Evolutionary conservation across 2,797 vertebrate species (phyloP), one percentile per base, ranked within the genome.

Genomic region (Periparus ater): DNA sequence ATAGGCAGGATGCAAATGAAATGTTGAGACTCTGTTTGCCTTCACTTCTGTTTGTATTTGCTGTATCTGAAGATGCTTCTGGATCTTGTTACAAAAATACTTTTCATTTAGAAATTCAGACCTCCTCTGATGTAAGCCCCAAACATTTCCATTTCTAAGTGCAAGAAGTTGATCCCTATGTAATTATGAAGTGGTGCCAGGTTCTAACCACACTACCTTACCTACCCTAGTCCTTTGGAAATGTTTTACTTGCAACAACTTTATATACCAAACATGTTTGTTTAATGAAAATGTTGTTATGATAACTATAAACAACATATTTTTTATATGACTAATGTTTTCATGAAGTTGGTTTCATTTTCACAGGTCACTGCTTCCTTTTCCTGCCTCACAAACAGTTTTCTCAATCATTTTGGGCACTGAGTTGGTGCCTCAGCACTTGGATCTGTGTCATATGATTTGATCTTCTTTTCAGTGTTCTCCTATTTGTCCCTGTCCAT

Each of bases 221-320:
- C 96, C 95, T 97, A 92, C 93, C 95, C 89, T 25, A 40, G 85
- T 93, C 79, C 87, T 94, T 88, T 93, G 95, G 95, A 94, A 96
- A 93, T 36, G 75, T 88, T 86, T 95, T 63, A 42, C 88, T 97
- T 88, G 76, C 61, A 95, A 86, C 92, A 86, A 88, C 87, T 87
- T 95, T 93, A 77, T 82, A 89, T 62, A 88, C 95, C 92, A 96
- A 73, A 94, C 77, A 65, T 96, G 96, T 98, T 98, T 97, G 94
- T 97, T 97, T 97, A 96, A 96, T 55, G 34, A 95, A 95, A 97
- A 96, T 89, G 95, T 97, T 95, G 95, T 97, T 94, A 94, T 96
- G 93, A 98, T 97, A 95, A 94, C 93, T 96, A 93, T 97, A 96
- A 97, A 97, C 96, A 97, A 94, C 97, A 96, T 97, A 94, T 94